Base-by-base conservation (phyloP, 2,888 invertebrate species). In the Patella ulyssiponensis region DNA sequence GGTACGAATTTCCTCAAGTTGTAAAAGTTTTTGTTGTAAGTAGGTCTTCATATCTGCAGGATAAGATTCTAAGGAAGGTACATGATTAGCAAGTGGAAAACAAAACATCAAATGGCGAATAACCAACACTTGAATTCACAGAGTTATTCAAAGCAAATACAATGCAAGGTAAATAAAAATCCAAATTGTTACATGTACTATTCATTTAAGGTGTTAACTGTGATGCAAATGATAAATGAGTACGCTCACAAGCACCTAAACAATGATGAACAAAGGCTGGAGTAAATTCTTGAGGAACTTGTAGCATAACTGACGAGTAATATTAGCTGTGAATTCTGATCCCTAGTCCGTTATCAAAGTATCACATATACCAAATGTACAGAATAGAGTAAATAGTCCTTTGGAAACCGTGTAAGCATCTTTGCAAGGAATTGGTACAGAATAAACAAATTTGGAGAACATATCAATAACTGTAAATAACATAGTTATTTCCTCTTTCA, bases 191-290 rank as follows among this genome's bases (percentile, higher is more conserved):
- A 11, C 69, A 54, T 14, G 56, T 69, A n/a, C 27, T 54, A 69
- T 78, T 17, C 72, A 81, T 64, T 23, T 78, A 81, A 12, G 78
- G 77, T 1, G 79, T 79, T 2, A 81, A 52, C 5, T 73, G 72
- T 53, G 76, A 79, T 12, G 79, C 78, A 17, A 78, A 12, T 56
- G 75, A 76, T 5, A 71, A 20, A 51, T 81, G 81, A 33, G 77
- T 74, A 7, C 77, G 76, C 56, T 79, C 76, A 70, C 76, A 79
- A 9, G 79, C 79, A 15, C 77, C 79, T 64, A 81, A 64, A 44
- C 81, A 81, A 53, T 80, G 75, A 52, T 81, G 81, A 23, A 74
- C 71, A n/a, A 64, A 74, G 51, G 71, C 71, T 12, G 76, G 79
- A 15, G 79, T 79, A 33, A 76, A 56, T n/a, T 56, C 17, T 7